Evolutionary conservation across 2,888 invertebrate genomes (phyloP).

Genomic region (Hirtodrosophila duncani): DNA sequence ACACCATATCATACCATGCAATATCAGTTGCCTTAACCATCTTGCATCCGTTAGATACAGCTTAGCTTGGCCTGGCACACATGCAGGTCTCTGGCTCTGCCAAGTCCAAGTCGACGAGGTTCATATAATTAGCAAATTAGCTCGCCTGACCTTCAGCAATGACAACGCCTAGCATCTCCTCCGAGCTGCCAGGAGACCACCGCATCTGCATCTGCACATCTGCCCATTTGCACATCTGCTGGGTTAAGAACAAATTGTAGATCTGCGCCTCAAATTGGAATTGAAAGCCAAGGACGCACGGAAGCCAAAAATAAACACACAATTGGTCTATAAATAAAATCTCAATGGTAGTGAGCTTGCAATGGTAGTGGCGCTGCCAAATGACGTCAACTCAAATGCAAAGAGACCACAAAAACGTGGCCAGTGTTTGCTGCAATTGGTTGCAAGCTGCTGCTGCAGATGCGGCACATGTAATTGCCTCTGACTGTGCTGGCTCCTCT

Average conservation of each 20-base stretch:
- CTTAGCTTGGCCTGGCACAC: too few species aligned
- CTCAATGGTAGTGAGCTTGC: slow-evolving; percentile 45
- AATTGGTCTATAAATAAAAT: slow-evolving; percentile 55
- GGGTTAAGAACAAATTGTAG: too few species aligned
- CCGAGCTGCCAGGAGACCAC: too few species aligned
- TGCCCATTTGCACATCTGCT: too few species aligned
- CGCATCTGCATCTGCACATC: slow-evolving; percentile 16
- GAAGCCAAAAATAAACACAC: slow-evolving; percentile 53
- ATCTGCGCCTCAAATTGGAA: slow-evolving; percentile 45
- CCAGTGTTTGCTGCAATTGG: slow-evolving; percentile 1
- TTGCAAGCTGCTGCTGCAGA: slow-evolving; percentile 1
- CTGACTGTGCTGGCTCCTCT: slow-evolving; percentile 8
- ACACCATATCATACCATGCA: too few species aligned
- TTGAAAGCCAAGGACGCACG: slow-evolving; percentile 42
- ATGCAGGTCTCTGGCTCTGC: too few species aligned
- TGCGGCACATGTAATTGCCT: slow-evolving; percentile 45
- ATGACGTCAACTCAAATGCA: slow-evolving; percentile 4
- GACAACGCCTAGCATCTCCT: too few species aligned
- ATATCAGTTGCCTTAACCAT: too few species aligned
- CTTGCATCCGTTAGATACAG: too few species aligned
- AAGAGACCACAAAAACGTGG: background rate
- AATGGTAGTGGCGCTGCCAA: slow-evolving; percentile 9
- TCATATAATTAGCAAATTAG: too few species aligned
- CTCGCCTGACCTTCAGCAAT: too few species aligned
- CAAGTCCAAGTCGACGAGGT: too few species aligned